A percentile compares a stretch with the other conserved stretches of the same genome.
Conservation (phyloP, 2,113 vertebrate genomes). For the Paradoxurus hermaphroditus region DNA sequence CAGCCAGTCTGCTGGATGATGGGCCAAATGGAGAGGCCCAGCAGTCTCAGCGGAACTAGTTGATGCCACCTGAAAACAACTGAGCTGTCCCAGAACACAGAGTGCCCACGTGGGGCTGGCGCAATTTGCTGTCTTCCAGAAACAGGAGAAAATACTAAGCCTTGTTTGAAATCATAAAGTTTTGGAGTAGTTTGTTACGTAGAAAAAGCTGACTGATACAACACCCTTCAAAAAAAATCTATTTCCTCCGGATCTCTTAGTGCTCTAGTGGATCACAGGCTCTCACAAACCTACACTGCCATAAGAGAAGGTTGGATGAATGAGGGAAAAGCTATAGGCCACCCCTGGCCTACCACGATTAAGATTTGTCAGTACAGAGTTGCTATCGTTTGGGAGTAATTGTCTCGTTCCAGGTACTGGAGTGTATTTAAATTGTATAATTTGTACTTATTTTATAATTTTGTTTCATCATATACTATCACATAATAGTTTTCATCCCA, state of each 20-base stretch:
- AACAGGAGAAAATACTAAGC: neutral
- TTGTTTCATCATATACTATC: neutral
- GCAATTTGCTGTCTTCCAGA: neutral
- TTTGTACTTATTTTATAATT: neutral
- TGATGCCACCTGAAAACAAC: neutral
- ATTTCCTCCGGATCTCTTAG: neutral
- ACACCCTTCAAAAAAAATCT: neutral
- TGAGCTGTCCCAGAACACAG: neutral
- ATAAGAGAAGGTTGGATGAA: neutral
- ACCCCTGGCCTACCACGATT: neutral
- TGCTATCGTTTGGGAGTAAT: neutral
- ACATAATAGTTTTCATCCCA: neutral
- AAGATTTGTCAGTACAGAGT: neutral
- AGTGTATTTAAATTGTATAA: neutral
- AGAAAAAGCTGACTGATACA: neutral
- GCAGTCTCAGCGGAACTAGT: rapidly evolving
- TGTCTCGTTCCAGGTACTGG: neutral
- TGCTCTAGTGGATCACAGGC: neutral
- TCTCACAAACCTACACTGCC: neutral
- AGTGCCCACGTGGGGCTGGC: no score
- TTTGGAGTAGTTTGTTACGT: neutral
- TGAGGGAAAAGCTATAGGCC: neutral
- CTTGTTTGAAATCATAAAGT: neutral
- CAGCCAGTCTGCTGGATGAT: no score
- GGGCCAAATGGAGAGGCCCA: neutral